Base-by-base conservation (phyloP, 2,888 invertebrate genomes). In the Nectonema munidae region DNA sequence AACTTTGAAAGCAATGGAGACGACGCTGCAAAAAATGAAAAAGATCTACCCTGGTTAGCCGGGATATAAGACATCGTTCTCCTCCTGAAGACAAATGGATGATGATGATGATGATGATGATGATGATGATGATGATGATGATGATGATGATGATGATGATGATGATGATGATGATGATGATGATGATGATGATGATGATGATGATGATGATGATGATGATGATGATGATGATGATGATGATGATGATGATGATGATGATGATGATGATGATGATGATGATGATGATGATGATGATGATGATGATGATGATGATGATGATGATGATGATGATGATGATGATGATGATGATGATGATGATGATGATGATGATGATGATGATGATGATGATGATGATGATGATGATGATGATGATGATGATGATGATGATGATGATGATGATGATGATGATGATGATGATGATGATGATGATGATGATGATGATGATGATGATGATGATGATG, bases 61-160 rank as follows among this genome's bases (percentile, higher is more conserved):
- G n/a, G n/a, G n/a, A n/a, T n/a, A n/a, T n/a, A n/a, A n/a, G n/a
- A 34, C 21, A 9, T 4, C 21, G 4, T 9, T 34, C 5, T n/a
- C n/a, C n/a, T n/a, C n/a, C n/a, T n/a, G n/a, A n/a, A n/a, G n/a
- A n/a, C n/a, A n/a, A n/a, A n/a, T n/a, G n/a, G n/a, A n/a, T n/a
- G n/a, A n/a, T n/a, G n/a, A n/a, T n/a, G n/a, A n/a, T n/a, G n/a
- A n/a, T 32, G 32, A 32, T 32, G 32, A 32, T 32, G 32, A 32
- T 32, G 32, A 32, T 32, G 32, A 32, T 32, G 32, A 32, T 32
- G 32, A 32, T 32, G 32, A 32, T 32, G 32, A 32, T 32, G 32
- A 32, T 32, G 32, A 32, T 32, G 32, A 32, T 32, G 32, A 32
- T 32, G 32, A 32, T 32, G 32, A 32, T 32, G 32, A 32, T 32